phyloP scores from a whole-genome alignment of 2,888 invertebrate species.

The Cynaeus angustus region DNA sequence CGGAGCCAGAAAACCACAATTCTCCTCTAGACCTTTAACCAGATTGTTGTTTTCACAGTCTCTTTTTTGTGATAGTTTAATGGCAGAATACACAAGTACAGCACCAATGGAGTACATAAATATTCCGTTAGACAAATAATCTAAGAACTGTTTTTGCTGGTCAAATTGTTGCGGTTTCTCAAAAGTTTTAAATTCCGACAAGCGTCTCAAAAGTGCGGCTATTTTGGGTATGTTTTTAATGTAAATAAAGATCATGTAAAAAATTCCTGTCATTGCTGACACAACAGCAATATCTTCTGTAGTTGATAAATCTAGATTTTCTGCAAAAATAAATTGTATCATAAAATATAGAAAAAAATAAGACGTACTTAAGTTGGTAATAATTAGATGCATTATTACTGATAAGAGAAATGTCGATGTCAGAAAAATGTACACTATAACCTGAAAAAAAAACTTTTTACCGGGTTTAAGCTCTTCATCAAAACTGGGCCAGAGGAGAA shows the following conservation, averaged over 20 bases:
- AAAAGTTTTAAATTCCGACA: slow-evolving; percentile 23
- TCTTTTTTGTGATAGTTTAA: background rate
- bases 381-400: background rate
- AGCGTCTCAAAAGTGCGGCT: slow-evolving; percentile 6
- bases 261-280: slow-evolving; percentile 16
- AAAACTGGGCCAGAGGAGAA: background rate
- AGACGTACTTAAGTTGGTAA: background rate
- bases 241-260: slow-evolving; percentile 6
- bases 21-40: background rate
- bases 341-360: no score
- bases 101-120: background rate
- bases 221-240: slow-evolving; percentile 12
- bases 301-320: background rate
- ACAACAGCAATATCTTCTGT: slow-evolving; percentile 31
- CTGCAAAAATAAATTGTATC: no score
- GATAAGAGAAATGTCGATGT: background rate
- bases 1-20: background rate
- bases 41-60: background rate
- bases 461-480: background rate
- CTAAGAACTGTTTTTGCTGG: background rate
- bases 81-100: background rate
- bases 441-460: background rate
- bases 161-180: slow-evolving; percentile 21
- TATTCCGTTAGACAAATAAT: background rate
- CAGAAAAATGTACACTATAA: background rate